These are phyloP conservation scores for Hymenochirus boettgeri DNA, from an alignment of 2,113 vertebrate genomes.

Conservation along the genomic window DNA sequence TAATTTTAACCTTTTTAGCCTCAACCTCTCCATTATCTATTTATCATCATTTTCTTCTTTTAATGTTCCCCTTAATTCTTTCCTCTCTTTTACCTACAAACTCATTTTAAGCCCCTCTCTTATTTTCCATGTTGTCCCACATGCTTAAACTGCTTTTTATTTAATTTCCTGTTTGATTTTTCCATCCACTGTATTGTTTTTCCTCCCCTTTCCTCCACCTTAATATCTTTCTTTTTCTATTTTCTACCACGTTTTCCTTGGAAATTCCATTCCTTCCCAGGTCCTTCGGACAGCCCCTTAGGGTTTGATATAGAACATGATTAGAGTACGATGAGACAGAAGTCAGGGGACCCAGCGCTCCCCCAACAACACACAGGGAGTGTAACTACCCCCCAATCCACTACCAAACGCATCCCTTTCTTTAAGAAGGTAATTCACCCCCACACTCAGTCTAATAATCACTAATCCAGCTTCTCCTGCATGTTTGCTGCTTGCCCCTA, in stretches of 20 bases:
- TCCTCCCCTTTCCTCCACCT: not conserved
- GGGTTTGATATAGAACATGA: conserved; percentile 87
- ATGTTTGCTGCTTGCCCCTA: not conserved
- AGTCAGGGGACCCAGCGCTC: conserved; percentile 69
- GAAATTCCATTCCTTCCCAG: conserved; percentile 59
- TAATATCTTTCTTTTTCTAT: conserved; percentile 38
- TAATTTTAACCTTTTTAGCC: too few relatives aligned
- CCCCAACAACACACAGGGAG: conserved; percentile 85
- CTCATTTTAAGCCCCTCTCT: too few relatives aligned
- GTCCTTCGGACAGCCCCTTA: conserved; percentile 80
- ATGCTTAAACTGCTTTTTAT: not conserved
- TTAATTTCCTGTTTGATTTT: not conserved
- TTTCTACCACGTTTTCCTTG: conserved; percentile 31
- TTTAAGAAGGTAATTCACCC: conserved; percentile 97
- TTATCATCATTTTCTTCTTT: too few relatives aligned
- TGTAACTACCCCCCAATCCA: conserved; percentile 90
- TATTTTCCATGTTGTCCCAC: too few relatives aligned
- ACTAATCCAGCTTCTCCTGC: conserved; percentile 6
- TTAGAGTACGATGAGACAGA: conserved; percentile 87
- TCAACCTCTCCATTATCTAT: too few relatives aligned
- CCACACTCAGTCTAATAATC: not conserved
- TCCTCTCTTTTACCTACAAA: too few relatives aligned
- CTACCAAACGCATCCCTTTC: conserved; percentile 88
- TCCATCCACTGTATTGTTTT: not conserved
- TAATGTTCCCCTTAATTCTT: too few relatives aligned